Evolutionary conservation across 2,888 invertebrate genomes (phyloP).

Genomic region (Cerceris ruficornis): DNA sequence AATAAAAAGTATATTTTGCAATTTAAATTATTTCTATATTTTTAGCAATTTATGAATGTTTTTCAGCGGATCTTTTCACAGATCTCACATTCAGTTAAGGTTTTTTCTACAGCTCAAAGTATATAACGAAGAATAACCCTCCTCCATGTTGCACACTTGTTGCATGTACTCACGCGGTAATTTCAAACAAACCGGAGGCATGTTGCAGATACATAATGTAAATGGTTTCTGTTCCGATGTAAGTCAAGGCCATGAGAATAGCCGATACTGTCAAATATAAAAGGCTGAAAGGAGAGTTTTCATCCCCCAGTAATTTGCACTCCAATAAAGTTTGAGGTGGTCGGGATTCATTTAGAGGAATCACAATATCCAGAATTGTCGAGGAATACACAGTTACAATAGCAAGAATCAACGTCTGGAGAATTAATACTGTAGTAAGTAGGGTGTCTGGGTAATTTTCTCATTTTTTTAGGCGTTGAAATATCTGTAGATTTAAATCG

Average conservation of each 20-base stretch:
- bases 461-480: not conserved
- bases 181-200: constrained; percentile 15
- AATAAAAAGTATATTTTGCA: too few species aligned
- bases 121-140: too few species aligned
- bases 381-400: not conserved
- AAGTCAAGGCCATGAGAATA: not conserved
- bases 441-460: not conserved
- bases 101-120: too few species aligned
- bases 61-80: too few species aligned
- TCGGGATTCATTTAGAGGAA: not conserved
- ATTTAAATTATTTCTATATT: too few species aligned
- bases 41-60: too few species aligned
- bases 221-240: constrained; percentile 2
- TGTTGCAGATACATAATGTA: constrained; percentile 9
- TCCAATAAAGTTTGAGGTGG: too few species aligned
- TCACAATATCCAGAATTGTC: not conserved
- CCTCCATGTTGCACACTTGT: too few species aligned
- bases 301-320: not conserved
- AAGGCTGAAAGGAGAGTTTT: not conserved
- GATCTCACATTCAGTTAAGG: too few species aligned
- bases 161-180: constrained; percentile 30
- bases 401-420: not conserved
- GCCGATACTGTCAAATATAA: not conserved
- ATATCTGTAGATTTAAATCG: not conserved
- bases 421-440: not conserved